Conservation (phyloP, 2,113 vertebrate genomes). For the Scortum barcoo region DNA sequence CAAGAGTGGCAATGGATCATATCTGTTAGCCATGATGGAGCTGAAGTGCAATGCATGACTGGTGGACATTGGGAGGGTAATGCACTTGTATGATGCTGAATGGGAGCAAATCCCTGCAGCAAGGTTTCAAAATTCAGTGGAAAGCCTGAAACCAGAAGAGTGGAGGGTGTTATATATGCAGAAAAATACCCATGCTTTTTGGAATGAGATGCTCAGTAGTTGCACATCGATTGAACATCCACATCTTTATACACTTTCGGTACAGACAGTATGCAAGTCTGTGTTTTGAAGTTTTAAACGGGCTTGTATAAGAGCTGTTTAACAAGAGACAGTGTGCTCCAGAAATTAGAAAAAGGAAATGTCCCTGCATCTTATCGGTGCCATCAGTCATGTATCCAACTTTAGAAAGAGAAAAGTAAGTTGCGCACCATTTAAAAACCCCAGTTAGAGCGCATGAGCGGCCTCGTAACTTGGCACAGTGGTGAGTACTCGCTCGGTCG, state of each 20-base stretch:
- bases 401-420: slow-evolving; percentile 12
- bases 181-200: background rate
- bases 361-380: background rate
- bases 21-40: too few species aligned
- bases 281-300: background rate
- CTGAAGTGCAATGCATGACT: too few species aligned
- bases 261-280: background rate
- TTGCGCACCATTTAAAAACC: background rate
- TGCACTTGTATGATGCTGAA: background rate
- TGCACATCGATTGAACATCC: background rate
- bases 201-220: background rate
- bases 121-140: background rate
- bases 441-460: background rate
- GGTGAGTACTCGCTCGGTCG: background rate
- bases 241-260: background rate
- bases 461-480: too few species aligned
- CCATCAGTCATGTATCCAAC: background rate
- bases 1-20: too few species aligned
- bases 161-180: background rate
- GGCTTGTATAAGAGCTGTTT: background rate
- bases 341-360: background rate
- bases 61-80: background rate
- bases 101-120: background rate
- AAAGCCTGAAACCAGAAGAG: background rate
- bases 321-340: background rate